Evolutionary conservation across 2,888 invertebrate genomes (phyloP).

Genomic region (Cantharis rufa): DNA sequence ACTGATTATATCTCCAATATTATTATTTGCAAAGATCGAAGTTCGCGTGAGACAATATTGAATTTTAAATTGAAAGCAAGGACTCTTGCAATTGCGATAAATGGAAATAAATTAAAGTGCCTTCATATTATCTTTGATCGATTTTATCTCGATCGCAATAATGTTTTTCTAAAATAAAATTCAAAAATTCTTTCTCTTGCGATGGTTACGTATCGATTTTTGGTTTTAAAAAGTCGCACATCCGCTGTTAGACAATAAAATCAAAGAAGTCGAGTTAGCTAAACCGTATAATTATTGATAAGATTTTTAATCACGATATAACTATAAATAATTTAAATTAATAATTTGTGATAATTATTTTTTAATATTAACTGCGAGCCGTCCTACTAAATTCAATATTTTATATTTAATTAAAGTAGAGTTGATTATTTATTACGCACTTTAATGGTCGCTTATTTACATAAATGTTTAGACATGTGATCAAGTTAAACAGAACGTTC

Average conservation of each 20-base stretch:
- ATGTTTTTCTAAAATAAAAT: too few species aligned
- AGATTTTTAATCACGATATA: not conserved
- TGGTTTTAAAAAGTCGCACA: not conserved
- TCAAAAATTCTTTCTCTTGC: not conserved
- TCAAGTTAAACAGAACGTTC: not conserved
- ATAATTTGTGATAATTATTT: not conserved
- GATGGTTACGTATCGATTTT: too few species aligned
- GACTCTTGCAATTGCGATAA: not conserved
- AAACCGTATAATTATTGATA: not conserved
- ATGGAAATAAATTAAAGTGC: not conserved
- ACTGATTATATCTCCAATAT: not conserved
- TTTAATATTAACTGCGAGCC: not conserved
- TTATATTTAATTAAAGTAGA: not conserved
- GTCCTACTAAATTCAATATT: not conserved
- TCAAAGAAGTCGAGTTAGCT: not conserved
- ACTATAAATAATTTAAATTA: not conserved
- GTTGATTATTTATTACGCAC: not conserved
- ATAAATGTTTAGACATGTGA: not conserved
- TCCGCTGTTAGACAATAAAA: not conserved
- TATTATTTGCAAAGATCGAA: not conserved
- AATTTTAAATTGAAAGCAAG: not conserved
- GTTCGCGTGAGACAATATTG: not conserved
- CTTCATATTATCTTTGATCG: not conserved
- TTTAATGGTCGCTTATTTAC: not conserved
- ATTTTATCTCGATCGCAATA: not conserved